These are phyloP conservation scores for Lathamus discolor DNA, from an alignment of 2,113 vertebrate genomes.

Conservation along the genomic window DNA sequence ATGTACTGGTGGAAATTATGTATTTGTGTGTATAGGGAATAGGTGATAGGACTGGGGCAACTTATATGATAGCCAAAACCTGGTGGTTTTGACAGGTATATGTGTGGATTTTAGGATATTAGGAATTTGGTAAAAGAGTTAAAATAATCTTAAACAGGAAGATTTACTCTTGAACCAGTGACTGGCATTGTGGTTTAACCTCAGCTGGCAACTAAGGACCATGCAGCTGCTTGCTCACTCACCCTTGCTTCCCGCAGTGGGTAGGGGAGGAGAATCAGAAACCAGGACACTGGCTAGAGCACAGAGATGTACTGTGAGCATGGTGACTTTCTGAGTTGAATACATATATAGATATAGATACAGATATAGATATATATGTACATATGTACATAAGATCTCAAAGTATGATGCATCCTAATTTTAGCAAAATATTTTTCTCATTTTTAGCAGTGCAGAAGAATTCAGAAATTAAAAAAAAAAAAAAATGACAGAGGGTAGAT, in stretches of 20 bases:
- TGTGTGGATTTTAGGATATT: background rate
- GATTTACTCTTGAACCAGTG: background rate
- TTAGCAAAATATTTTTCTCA: background rate
- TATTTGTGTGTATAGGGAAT: background rate
- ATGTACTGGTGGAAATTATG: background rate
- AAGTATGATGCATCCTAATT: background rate
- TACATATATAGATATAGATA: too few species aligned
- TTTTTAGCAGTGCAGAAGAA: background rate
- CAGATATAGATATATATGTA: too few species aligned
- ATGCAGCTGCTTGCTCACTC: background rate
- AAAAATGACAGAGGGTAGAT: background rate
- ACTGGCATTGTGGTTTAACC: background rate
- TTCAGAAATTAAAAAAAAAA: background rate
- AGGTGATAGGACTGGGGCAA: background rate
- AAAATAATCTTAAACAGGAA: background rate
- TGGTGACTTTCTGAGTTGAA: background rate
- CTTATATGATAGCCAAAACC: background rate
- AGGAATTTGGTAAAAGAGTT: background rate
- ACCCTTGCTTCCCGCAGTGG: background rate
- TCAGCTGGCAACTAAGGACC: background rate
- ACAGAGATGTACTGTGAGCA: background rate
- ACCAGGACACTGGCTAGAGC: background rate
- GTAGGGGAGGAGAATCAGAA: background rate
- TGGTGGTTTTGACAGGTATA: background rate
- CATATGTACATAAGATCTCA: too few species aligned